Evolutionary conservation across 2,888 invertebrate species (phyloP), one percentile per base, ranked within the genome.

Genomic region (Melieria omissa): DNA sequence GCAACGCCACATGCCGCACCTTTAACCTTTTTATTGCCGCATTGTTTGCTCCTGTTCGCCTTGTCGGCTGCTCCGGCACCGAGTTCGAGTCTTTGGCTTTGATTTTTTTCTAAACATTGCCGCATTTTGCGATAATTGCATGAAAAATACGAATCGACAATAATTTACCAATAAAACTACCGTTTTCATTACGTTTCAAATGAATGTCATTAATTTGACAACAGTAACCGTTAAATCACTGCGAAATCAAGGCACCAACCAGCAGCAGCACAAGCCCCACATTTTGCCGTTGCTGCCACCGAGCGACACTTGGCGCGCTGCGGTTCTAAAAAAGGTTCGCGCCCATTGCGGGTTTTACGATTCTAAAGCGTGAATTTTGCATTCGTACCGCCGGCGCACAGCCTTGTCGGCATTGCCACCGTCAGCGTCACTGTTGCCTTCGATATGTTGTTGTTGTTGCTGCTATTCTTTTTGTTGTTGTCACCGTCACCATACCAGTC

Each of bases 151-250:
- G 14, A 54, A 58, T 10, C 41, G 41, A 57, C 10, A 57, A 68
- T 64, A 71, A 71, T 74, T 74, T 71, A 65, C 73, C 74, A 74
- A 67, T 72, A 68, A 65, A 71, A 75, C 70, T 67, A 73, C 73
- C 69, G 70, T 68, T 70, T 58, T 61, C 57, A 71, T 71, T 71
- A 54, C 65, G 70, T 58, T 63, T 61, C 57, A 75, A 83, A 83
- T 82, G 83, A 83, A 83, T 83, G 82, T 80, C 84, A 83, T 83
- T 83, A 83, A 83, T 83, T 83, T 83, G 82, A 83, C 73, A 73
- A 72, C 66, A 73, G 42, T 55, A 73, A 74, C 73, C 74, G 71
- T 73, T 73, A 74, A 73, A 69, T 73, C 71, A 70, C 64, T 45
- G 29, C 70, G 49, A 58, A 69, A 69, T 62, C 54, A 69, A 69